phyloP scores from a whole-genome alignment of 1,140 invertebrate genomes.

The Druon quercuslanigerum region DNA sequence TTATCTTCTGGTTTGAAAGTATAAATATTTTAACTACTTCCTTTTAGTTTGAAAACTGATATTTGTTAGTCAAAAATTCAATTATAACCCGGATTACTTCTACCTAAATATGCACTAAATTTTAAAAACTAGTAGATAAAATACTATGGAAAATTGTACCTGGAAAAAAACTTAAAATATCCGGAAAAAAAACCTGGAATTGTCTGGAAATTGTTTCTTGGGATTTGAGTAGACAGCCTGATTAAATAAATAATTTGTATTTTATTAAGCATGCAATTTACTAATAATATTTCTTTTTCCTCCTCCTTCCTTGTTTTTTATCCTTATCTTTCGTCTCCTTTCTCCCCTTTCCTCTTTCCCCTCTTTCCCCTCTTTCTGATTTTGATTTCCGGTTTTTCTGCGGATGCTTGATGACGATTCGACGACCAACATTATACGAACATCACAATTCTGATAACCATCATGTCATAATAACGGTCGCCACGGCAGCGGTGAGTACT shows the following conservation, averaged over 20 bases:
- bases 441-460: conserved; percentile 25
- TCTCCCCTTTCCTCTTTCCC: conserved; percentile 30
- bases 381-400: conserved; percentile 56
- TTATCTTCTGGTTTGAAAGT: no score
- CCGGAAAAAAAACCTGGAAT: no score
- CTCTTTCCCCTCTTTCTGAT: conserved; percentile 29
- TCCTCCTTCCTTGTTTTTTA: background rate
- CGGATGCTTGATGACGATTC: conserved; percentile 60
- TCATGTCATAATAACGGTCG: conserved; percentile 26
- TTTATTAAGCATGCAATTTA: background rate
- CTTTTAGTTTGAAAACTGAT: no score
- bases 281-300: background rate
- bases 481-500: conserved; percentile 30
- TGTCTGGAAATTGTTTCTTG: no score
- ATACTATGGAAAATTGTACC: no score
- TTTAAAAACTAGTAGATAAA: no score
- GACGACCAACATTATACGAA: conserved; percentile 34
- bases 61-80: no score
- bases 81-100: no score
- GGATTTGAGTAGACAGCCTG: no score
- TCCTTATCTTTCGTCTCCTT: conserved; percentile 22
- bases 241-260: background rate
- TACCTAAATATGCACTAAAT: no score
- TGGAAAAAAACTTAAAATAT: no score
- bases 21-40: no score